Evolutionary conservation across 2,113 vertebrate genomes (phyloP), one percentile per base, ranked within the genome.

Genomic region (Pelvicachromis taeniatus): DNA sequence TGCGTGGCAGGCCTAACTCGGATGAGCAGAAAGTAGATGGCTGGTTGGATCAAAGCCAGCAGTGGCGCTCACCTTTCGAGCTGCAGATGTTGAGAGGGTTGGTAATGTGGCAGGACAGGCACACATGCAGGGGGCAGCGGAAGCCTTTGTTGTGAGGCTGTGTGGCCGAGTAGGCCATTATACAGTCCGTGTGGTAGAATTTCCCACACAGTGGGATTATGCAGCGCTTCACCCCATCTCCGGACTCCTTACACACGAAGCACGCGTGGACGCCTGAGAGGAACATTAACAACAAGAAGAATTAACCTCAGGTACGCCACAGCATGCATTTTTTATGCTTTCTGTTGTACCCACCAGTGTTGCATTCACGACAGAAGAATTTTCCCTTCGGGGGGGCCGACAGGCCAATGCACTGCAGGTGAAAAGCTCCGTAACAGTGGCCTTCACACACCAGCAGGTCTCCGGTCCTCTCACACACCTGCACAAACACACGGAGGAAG

Each of bases 351-450:
- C 45, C 11, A 99, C 99, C 99, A 93, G 96, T 96, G 55, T 96
- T 97, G 95, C 99, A 99, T 95, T 99, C 98, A 9, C 92, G 95
- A 94, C 99, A 99, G 94, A 98, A 95, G 88, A 99, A 99, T 88
- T 97, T 98, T 82, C 98, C 97, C 92, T 95, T 97, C 5, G 98
- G 99, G 94, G 97, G 97, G 77, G 93, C 96, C 0, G 96, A 97
- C 82, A 99, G 95, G 89, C 98, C 97, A 75, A 99, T 97, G 95
- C 99, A 99, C 94, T 97, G 96, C 82, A 97, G 95, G 90, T 99
- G 99, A 94, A 99, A 99, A 87, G 98, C 98, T 88, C 98, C 98
- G 81, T 97, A 99, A 95, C 99, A 99, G 91, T 99, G 98, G 1
- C 98, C 97, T 63, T 99, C 98, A 94, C 99, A 99, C 65, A 98